These are phyloP conservation scores for Chironomus tepperi DNA, from an alignment of 1,140 invertebrate species.

Conservation along the genomic window DNA sequence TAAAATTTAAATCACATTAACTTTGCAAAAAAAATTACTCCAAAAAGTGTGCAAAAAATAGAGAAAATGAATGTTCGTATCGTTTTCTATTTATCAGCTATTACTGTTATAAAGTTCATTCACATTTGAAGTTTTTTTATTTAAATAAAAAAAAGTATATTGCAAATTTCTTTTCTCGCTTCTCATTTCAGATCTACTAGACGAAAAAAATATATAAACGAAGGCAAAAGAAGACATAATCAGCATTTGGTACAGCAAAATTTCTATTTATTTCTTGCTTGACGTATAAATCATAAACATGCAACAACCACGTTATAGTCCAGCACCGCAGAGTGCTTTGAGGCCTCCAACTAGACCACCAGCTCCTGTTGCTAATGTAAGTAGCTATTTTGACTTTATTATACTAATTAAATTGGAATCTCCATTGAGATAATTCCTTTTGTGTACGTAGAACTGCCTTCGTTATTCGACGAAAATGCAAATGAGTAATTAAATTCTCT, in stretches of 20 bases:
- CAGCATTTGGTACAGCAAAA: neutral
- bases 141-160: neutral
- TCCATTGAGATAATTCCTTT: no score
- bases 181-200: neutral
- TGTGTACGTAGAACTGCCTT: no score
- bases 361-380: neutral
- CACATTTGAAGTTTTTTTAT: neutral
- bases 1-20: neutral
- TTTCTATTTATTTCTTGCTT: neutral
- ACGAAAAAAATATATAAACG: neutral
- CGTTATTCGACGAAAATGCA: no score
- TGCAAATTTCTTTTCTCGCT: neutral
- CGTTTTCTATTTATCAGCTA: neutral
- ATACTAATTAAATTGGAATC: no score
- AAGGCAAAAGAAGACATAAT: conserved; percentile 1
- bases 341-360: neutral
- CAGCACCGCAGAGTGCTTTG: conserved; percentile 19
- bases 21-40: neutral
- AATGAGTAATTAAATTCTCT: neutral
- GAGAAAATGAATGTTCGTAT: neutral
- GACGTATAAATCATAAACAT: neutral
- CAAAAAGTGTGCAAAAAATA: neutral
- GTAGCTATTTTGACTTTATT: neutral
- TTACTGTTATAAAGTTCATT: conserved; percentile 8
- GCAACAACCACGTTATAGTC: conserved; percentile 25